Evolutionary conservation across 2,797 vertebrate species (phyloP).

Genomic region (Hyperoplus immaculatus): DNA sequence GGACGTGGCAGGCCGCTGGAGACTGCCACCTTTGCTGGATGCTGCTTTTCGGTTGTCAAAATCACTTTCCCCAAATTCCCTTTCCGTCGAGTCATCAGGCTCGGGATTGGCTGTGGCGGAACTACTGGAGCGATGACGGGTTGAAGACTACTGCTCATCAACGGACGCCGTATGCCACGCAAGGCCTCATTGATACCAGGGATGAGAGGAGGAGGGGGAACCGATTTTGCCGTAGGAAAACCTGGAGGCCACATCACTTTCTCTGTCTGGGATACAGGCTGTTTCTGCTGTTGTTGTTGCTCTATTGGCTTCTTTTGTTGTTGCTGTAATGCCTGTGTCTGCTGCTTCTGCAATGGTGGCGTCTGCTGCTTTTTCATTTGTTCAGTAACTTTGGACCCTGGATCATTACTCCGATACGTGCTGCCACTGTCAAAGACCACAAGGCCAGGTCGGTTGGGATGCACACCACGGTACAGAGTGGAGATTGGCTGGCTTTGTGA

Average conservation of each 20-base stretch:
- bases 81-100: neutral
- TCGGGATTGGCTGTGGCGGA: neutral
- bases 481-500: neutral
- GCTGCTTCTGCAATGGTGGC: neutral
- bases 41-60: neutral
- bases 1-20: conserved; percentile 86
- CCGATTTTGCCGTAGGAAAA: neutral
- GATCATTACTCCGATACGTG: conserved; percentile 4
- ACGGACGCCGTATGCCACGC: neutral
- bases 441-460: conserved; percentile 58
- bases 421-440: conserved; percentile 42
- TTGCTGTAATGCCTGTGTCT: neutral
- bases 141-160: neutral
- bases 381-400: conserved; percentile 4
- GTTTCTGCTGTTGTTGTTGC: neutral
- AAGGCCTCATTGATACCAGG: neutral
- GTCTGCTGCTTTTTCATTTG: conserved; percentile 14
- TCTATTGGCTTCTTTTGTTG: neutral
- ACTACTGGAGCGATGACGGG: neutral
- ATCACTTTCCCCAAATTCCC: neutral
- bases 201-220: neutral
- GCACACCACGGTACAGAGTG: conserved; percentile 17
- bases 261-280: accelerated
- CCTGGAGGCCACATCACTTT: neutral
- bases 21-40: neutral